Percentiles rank a stretch among this genome's conserved stretches.
phyloP scores from a whole-genome alignment of 2,888 invertebrate genomes.

The Macaria liturata region DNA sequence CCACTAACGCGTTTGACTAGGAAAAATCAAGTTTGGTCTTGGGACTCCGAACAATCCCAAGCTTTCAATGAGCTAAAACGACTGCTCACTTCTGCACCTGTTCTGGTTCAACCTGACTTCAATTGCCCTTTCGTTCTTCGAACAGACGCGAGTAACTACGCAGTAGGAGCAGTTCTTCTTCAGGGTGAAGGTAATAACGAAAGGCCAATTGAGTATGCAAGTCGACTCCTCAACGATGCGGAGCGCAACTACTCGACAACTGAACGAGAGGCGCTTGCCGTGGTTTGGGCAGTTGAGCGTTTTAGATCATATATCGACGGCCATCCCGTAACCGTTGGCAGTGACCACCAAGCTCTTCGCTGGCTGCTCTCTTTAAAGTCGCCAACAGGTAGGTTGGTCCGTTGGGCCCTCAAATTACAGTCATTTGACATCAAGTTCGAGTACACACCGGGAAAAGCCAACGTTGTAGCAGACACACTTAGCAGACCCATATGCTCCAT shows the following conservation, averaged over 20 bases:
- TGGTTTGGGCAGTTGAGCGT: background rate
- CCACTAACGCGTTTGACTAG: conserved; percentile 39
- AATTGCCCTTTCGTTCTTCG: conserved; percentile 28
- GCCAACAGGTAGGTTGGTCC: conserved; percentile 1
- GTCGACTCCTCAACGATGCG: conserved; percentile 16
- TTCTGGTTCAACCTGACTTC: conserved; percentile 29
- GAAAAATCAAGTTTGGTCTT: conserved; percentile 37
- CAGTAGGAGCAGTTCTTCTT: conserved; percentile 38
- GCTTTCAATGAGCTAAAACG: conserved; percentile 37
- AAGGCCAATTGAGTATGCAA: conserved; percentile 38
- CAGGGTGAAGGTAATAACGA: conserved; percentile 39
- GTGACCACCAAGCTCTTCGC: conserved; percentile 5
- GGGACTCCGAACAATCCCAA: conserved; percentile 30
- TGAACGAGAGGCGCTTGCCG: background rate
- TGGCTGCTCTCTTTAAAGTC: background rate
- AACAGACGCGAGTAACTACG: conserved; percentile 45
- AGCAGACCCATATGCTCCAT: conserved; percentile 1
- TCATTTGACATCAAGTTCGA: conserved; percentile 3
- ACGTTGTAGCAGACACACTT: conserved; percentile 6
- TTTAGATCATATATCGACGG: conserved; percentile 10
- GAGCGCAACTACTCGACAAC: conserved; percentile 5
- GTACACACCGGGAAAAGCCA: conserved; percentile 9
- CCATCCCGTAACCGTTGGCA: background rate
- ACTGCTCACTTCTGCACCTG: conserved; percentile 30
- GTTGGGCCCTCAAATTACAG: background rate